Conservation (phyloP, 2,113 vertebrate species). For the Cichladusa arquata region DNA sequence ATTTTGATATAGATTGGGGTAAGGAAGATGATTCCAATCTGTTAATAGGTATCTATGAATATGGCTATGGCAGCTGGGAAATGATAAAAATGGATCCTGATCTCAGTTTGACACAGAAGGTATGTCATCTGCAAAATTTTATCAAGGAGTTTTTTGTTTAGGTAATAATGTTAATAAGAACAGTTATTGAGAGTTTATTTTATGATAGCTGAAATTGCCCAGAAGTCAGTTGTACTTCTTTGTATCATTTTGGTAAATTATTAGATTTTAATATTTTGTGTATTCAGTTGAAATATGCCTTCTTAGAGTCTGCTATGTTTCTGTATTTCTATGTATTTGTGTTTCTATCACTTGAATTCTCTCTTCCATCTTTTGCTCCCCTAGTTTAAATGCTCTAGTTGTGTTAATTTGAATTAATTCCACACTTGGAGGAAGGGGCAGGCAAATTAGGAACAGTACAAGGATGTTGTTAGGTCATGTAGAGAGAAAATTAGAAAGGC, state of each 20-base stretch:
- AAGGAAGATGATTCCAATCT: constrained; percentile 97
- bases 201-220: background rate
- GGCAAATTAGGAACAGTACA: background rate
- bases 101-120: constrained; percentile 97
- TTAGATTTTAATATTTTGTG: constrained; percentile 6
- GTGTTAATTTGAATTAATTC: background rate
- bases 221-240: background rate
- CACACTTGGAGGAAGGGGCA: background rate
- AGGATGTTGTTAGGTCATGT: background rate
- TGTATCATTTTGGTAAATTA: background rate
- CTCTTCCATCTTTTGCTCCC: background rate
- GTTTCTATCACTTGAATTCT: background rate
- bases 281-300: background rate
- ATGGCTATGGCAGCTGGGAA: constrained; percentile 99
- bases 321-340: background rate
- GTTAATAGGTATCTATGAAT: constrained; percentile 97
- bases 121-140: constrained; percentile 49
- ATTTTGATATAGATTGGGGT: constrained; percentile 98
- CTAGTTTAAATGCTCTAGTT: constrained; percentile 14
- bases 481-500: background rate
- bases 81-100: constrained; percentile 99
- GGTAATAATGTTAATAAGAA: background rate
- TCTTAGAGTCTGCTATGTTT: background rate
- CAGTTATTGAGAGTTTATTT: background rate
- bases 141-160: background rate